Evolutionary conservation across 2,113 vertebrate genomes (phyloP).

Genomic region (Leuciscus idus): DNA sequence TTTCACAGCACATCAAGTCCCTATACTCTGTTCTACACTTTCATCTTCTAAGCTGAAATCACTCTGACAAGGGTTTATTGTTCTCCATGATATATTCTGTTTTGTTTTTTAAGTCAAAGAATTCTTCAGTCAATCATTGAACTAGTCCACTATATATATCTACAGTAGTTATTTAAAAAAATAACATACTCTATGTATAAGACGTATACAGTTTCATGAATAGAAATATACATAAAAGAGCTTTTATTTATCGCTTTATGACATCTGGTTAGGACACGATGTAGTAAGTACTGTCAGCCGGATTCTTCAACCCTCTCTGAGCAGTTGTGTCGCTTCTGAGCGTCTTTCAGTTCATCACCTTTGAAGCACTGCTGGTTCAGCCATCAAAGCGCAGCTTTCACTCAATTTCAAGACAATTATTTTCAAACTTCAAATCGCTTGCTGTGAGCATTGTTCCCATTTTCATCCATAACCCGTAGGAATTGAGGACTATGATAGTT

Average conservation of each 20-base stretch:
- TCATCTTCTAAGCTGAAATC: background rate
- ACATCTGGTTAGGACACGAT: background rate
- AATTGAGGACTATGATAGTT: background rate
- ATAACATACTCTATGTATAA: no score
- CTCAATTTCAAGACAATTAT: conserved; percentile 12
- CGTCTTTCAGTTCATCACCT: conserved; percentile 12
- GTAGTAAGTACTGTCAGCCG: background rate
- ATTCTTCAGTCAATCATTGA: background rate
- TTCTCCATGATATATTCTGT: background rate
- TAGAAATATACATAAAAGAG: background rate
- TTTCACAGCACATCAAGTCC: conserved; percentile 18
- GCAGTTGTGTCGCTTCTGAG: background rate
- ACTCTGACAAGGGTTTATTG: background rate
- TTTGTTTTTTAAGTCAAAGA: background rate
- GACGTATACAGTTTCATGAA: background rate
- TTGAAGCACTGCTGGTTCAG: background rate
- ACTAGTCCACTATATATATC: no score
- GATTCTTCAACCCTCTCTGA: background rate
- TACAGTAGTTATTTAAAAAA: no score
- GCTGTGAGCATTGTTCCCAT: background rate
- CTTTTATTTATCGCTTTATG: background rate
- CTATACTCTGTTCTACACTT: background rate
- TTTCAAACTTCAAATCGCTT: background rate
- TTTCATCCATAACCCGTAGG: background rate
- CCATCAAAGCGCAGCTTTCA: background rate